Conservation (phyloP, 2,113 vertebrate genomes). For the Pterocles gutturalis region DNA sequence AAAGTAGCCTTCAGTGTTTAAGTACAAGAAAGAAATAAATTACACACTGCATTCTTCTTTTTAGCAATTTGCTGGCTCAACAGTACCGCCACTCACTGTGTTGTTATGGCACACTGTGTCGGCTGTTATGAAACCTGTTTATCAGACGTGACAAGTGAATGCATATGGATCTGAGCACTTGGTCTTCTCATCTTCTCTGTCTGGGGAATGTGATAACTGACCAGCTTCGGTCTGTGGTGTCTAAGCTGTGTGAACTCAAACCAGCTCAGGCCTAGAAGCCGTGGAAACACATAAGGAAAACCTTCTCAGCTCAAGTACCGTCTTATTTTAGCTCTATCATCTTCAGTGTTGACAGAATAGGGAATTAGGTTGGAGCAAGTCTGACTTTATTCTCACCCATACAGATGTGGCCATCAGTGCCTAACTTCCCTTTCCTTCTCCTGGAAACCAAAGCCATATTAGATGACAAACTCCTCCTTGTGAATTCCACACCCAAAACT, state of each 20-base stretch:
- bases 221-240: background rate
- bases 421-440: background rate
- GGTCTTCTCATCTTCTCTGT: background rate
- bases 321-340: background rate
- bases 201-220: background rate
- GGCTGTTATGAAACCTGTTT: background rate
- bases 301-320: background rate
- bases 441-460: background rate
- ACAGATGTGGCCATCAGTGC: background rate
- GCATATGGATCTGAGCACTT: background rate
- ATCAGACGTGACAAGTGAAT: background rate
- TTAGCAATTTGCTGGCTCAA: background rate
- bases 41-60: background rate
- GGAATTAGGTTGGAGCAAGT: background rate
- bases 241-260: background rate
- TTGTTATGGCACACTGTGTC: background rate
- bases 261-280: background rate
- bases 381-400: background rate
- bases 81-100: background rate
- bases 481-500: background rate
- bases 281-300: background rate
- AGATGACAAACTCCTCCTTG: background rate
- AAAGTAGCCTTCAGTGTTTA: background rate
- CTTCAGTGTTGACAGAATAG: background rate
- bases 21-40: background rate